phyloP scores from a whole-genome alignment of 2,888 invertebrate species.

The Dichetophora obliterata region DNA sequence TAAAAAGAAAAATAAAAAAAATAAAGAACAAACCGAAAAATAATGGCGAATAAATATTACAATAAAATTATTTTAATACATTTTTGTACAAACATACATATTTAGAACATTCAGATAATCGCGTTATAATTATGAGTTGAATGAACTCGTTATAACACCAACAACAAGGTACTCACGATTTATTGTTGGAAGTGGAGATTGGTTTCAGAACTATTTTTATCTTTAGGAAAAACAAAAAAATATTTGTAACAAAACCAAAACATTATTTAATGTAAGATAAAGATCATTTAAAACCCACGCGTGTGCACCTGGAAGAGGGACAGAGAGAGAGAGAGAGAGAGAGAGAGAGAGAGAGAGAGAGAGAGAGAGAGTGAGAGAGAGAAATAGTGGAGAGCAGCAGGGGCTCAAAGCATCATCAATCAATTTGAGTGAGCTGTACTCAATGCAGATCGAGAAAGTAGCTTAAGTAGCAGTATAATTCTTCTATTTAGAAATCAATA shows the following conservation, averaged over 20 bases:
- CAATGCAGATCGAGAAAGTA: too few species aligned
- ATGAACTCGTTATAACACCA: constrained; percentile 48
- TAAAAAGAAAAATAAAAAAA: not conserved
- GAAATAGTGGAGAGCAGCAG: not conserved
- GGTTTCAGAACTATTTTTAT: not conserved
- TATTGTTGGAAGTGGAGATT: not conserved
- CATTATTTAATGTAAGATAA: constrained; percentile 28
- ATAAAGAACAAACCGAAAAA: not conserved
- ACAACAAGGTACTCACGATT: not conserved
- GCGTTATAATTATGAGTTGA: constrained; percentile 48
- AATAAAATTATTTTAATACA: not conserved
- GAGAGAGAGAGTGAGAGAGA: constrained; percentile 41
- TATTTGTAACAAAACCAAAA: constrained; percentile 13
- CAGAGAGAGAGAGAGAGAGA: constrained; percentile 34
- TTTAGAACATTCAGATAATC: not conserved
- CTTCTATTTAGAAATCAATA: too few species aligned
- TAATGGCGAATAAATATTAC: not conserved
- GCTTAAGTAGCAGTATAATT: too few species aligned
- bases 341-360: constrained; percentile 33
- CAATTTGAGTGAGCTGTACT: too few species aligned
- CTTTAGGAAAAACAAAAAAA: too few species aligned
- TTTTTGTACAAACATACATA: not conserved
- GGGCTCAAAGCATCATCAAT: too few species aligned
- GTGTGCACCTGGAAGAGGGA: not conserved
- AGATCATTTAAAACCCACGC: constrained; percentile 30